Evolutionary conservation across 2,797 vertebrate genomes (phyloP).

Genomic region (Manis pentadactyla): DNA sequence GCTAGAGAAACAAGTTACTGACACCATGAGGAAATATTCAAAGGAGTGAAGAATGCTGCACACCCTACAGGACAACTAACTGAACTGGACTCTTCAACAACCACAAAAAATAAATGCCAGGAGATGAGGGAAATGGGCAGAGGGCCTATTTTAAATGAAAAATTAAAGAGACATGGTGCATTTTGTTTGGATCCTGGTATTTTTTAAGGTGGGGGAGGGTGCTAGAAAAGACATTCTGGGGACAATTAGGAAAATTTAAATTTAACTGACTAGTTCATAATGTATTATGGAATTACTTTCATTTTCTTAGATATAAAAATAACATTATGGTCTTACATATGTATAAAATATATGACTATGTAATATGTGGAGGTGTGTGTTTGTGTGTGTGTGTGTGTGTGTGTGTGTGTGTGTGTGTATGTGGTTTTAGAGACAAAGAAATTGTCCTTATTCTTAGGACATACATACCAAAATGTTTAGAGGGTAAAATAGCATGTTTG

Average conservation of each 20-base stretch:
- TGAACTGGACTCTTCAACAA: not conserved
- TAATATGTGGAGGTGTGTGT: not conserved
- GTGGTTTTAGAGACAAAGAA: not conserved
- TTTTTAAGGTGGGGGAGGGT: not conserved
- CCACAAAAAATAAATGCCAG: not conserved
- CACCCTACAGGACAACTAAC: not conserved
- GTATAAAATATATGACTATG: not conserved
- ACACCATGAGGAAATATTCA: constrained; percentile 15
- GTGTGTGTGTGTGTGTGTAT: not conserved
- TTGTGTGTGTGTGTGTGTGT: not conserved
- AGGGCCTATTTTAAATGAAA: not conserved
- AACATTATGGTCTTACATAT: not conserved
- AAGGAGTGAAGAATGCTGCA: not conserved
- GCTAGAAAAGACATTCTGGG: not conserved
- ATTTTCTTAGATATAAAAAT: constrained; percentile 24
- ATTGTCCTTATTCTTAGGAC: not conserved
- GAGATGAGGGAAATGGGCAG: not conserved
- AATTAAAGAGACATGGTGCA: not conserved
- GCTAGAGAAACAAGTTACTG: not conserved
- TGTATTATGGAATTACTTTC: not conserved
- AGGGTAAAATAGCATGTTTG: not conserved
- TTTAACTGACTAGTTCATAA: not conserved
- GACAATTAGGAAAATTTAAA: not conserved
- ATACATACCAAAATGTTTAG: not conserved
- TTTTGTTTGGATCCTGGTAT: not conserved